phyloP scores from a whole-genome alignment of 2,888 invertebrate species.

The Ferrisia virgata region DNA sequence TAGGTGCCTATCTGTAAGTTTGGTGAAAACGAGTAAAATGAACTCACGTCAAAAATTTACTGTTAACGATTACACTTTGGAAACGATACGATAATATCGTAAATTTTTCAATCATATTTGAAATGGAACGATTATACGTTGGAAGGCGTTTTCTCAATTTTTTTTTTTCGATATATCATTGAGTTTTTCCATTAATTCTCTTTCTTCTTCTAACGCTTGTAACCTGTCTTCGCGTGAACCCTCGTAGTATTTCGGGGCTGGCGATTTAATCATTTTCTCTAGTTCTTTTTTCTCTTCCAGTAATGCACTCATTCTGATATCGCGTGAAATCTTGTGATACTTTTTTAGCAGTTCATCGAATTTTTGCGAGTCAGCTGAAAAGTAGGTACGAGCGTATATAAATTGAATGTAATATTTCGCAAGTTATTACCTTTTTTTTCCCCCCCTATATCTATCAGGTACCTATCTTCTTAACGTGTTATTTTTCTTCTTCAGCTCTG shows the following conservation, averaged over 20 bases:
- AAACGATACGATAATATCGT: neutral
- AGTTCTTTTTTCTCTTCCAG: neutral
- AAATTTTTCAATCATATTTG: neutral
- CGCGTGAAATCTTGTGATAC: neutral
- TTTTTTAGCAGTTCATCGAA: neutral
- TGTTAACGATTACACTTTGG: slow-evolving; percentile 2
- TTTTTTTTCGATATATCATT: slow-evolving; percentile 1
- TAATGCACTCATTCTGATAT: slow-evolving; percentile 18
- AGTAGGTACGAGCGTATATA: neutral
- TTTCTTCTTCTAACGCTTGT: slow-evolving; percentile 18
- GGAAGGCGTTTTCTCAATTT: neutral
- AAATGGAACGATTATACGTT: neutral
- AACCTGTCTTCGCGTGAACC: slow-evolving; percentile 16
- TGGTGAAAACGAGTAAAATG: neutral
- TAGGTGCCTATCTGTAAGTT: no score
- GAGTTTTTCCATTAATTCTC: slow-evolving; percentile 23
- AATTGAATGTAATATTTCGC: neutral
- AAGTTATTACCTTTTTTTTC: neutral
- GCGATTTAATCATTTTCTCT: slow-evolving; percentile 13
- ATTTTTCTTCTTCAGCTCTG: neutral
- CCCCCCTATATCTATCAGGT: no score
- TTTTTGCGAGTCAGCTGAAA: neutral
- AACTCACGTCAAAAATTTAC: slow-evolving; percentile 2
- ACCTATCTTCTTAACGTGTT: neutral
- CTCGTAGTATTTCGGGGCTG: neutral